These are phyloP conservation scores for Lapara coniferarum DNA, from an alignment of 2,888 invertebrate genomes.

Conservation along the genomic window DNA sequence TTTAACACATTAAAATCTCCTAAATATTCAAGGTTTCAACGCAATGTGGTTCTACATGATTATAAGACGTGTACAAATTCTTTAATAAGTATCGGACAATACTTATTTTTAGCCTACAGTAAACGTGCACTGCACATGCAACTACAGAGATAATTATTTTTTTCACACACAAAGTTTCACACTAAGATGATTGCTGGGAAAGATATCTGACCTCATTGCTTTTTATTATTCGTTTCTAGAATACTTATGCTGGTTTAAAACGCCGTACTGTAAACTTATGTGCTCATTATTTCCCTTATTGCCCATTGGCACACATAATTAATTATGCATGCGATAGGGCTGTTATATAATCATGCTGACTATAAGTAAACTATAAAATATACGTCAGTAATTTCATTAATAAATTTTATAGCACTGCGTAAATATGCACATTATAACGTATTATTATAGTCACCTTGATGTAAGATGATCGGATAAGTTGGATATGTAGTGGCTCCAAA, in stretches of 20 bases:
- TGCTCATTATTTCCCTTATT: neutral
- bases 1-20: neutral
- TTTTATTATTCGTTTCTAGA: slow-evolving; percentile 38
- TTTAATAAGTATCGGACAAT: neutral
- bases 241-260: neutral
- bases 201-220: slow-evolving; percentile 52
- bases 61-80: neutral
- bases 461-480: slow-evolving; percentile 41
- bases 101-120: neutral
- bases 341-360: no score
- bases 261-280: neutral
- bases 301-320: no score
- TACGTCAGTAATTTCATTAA: no score
- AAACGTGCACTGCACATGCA: neutral
- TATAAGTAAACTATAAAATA: no score
- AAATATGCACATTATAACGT: slow-evolving; percentile 6
- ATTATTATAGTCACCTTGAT: slow-evolving; percentile 33
- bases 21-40: no score
- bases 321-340: no score
- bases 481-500: slow-evolving; percentile 51
- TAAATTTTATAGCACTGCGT: neutral
- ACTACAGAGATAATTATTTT: slow-evolving; percentile 25
- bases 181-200: slow-evolving; percentile 55
- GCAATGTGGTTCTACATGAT: no score
- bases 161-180: slow-evolving; percentile 28